Base-by-base conservation (phyloP, 2,888 invertebrate genomes). In the Pterostichus niger region DNA sequence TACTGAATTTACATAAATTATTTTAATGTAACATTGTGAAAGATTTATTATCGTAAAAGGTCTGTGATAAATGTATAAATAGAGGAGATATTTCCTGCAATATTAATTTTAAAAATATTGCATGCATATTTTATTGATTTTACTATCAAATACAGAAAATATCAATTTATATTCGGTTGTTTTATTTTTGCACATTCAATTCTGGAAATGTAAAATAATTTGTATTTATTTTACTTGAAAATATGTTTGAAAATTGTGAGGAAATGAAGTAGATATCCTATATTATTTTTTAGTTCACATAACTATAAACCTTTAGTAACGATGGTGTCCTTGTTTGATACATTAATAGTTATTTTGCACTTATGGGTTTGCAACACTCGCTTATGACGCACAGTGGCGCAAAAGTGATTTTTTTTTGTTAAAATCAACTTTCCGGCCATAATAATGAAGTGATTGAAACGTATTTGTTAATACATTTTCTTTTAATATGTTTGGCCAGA, bases 141-240 rank as follows among this genome's bases (percentile, higher is more conserved):
- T 40, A 5, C 40, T 7, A 6, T 40, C 9, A 1, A 9, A 40
- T 40, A 40, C 40, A 40, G 40, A 40, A 40, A 40, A 40, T 40
- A 40, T 24, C 24, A 24, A 24, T 24, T 24, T 24, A 24, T 24
- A 24, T 24, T 24, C 1, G 59, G 17, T 59, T 59, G 24, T 59
- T 31, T 59, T 64, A 35, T 64, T 35, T 31, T 33, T 64, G n/a
- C n/a, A 49, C 49, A 49, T 64, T 64, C 35, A n/a, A n/a, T 59
- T 33, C 13, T 35, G 35, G 33, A 13, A 64, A 64, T 64, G 4
- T 35, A 5, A 59, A 64, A 59, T 5, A 11, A 24, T 59, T 31
- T 10, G 31, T 40, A 40, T 40, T 5, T 31, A 59, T 59, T 59
- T 31, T 7, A 17, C 31, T 17, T 24, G 15, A 15, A 59, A 17